These are phyloP conservation scores for Enteromius trimaculatus DNA, from an alignment of 2,797 vertebrate genomes.

Conservation along the genomic window DNA sequence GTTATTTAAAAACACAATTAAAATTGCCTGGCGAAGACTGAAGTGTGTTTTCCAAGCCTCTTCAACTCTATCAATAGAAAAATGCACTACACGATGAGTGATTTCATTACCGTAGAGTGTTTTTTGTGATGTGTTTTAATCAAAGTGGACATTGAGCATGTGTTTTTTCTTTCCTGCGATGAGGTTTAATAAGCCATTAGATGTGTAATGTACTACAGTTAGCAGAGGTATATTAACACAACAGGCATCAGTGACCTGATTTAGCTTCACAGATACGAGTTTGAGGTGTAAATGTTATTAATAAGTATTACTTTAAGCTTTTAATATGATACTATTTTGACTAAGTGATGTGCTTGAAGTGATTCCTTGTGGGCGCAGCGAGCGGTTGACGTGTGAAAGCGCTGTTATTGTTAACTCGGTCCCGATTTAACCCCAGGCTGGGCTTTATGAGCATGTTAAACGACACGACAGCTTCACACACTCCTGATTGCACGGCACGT, in stretches of 20 bases:
- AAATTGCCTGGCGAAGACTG: constrained; percentile 73
- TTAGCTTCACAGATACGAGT: constrained; percentile 23
- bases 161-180: constrained; percentile 60
- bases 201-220: constrained; percentile 34
- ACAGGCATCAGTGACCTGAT: constrained; percentile 40
- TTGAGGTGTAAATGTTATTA: constrained; percentile 19
- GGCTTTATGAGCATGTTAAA: constrained; percentile 72
- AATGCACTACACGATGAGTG: constrained; percentile 68
- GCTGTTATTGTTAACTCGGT: constrained; percentile 64
- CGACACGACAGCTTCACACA: constrained; percentile 74
- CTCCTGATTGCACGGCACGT: constrained; percentile 64
- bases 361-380: constrained; percentile 23
- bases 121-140: constrained; percentile 73
- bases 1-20: constrained; percentile 77
- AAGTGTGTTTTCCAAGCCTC: constrained; percentile 80
- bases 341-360: constrained; percentile 7
- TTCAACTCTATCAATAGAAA: constrained; percentile 72
- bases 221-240: constrained; percentile 31
- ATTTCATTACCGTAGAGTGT: constrained; percentile 76
- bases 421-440: constrained; percentile 75
- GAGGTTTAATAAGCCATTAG: constrained; percentile 51
- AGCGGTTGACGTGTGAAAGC: constrained; percentile 26
- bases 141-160: constrained; percentile 68
- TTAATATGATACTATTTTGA: constrained; percentile 22
- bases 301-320: constrained; percentile 39